phyloP scores from a whole-genome alignment of 2,113 vertebrate species.

The Chauna torquata region DNA sequence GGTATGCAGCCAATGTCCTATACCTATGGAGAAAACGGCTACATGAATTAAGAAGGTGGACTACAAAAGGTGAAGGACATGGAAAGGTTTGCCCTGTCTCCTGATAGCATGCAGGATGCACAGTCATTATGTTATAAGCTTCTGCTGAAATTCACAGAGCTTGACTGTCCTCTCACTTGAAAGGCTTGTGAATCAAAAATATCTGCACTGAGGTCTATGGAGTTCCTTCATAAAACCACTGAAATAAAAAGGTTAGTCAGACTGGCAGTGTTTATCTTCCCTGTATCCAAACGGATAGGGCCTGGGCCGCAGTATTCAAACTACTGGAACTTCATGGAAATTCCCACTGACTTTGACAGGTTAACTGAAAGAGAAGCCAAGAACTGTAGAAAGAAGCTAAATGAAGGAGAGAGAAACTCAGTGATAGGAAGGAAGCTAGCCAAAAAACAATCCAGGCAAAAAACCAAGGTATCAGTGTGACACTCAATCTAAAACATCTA shows the following conservation, averaged over 20 bases:
- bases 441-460: neutral
- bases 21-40: neutral
- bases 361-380: neutral
- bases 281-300: neutral
- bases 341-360: neutral
- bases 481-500: neutral
- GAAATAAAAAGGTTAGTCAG: neutral
- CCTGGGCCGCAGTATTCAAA: neutral
- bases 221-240: neutral
- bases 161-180: neutral
- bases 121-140: neutral
- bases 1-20: neutral
- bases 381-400: neutral
- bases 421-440: neutral
- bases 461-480: neutral
- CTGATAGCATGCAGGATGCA: neutral
- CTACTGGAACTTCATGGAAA: neutral
- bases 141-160: neutral
- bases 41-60: neutral
- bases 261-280: neutral
- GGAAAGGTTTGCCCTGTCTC: neutral
- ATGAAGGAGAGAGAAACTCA: neutral
- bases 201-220: neutral
- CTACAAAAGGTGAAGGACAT: neutral
- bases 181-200: neutral